Percentiles rank a stretch among this genome's conserved stretches.
These are phyloP conservation scores for Stenoptilia bipunctidactyla DNA, from an alignment of 2,888 invertebrate genomes.

Conservation along the genomic window DNA sequence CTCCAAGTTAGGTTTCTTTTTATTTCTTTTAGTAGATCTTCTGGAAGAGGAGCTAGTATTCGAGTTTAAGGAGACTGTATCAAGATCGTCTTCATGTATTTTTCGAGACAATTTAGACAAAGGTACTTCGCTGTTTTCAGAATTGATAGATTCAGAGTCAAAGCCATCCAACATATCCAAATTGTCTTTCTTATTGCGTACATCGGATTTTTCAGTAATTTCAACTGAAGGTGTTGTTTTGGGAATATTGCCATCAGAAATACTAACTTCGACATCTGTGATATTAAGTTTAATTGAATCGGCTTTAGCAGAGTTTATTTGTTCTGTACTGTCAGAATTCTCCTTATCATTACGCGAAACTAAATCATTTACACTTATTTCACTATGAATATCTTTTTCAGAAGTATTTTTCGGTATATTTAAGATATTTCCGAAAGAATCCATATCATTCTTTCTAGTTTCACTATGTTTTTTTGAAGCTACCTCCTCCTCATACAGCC, in stretches of 20 bases:
- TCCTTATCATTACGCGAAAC: no score
- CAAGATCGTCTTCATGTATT: background rate
- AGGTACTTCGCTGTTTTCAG: background rate
- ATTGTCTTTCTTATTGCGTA: background rate
- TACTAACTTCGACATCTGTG: background rate
- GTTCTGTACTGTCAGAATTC: no score
- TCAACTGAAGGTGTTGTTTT: background rate
- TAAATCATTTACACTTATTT: no score
- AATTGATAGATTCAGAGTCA: background rate
- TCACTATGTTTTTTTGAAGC: no score
- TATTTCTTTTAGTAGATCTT: background rate
- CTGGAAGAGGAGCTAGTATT: background rate
- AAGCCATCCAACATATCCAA: background rate
- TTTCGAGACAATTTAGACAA: background rate
- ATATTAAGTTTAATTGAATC: background rate
- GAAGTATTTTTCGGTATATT: no score
- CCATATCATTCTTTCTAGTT: no score
- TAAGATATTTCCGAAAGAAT: no score
- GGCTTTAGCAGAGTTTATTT: background rate
- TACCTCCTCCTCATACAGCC: slow-evolving; percentile 23
- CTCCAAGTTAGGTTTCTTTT: background rate
- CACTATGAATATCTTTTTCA: no score
- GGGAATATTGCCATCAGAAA: background rate
- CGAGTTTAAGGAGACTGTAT: slow-evolving; percentile 1
- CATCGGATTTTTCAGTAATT: background rate